Base-by-base conservation (phyloP, 1,140 invertebrate species). In the Pseudobourletiella spinata region DNA sequence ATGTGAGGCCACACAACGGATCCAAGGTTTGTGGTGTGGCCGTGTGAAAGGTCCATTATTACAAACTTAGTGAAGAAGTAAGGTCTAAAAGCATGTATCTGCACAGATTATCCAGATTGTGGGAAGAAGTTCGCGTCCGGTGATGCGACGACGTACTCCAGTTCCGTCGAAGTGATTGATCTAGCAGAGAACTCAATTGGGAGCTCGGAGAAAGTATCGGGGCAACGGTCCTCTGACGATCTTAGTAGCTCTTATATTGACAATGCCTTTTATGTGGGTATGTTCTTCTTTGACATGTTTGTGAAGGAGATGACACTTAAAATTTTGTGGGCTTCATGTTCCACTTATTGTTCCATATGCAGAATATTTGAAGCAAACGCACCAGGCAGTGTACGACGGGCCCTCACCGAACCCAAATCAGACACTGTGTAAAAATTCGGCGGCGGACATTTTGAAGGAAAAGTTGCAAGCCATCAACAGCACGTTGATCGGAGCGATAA, bases 191-290 rank as follows among this genome's bases (percentile, higher is more conserved):
- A 62, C 20, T 43, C 52, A 15, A 57, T 57, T 18, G 25, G 30
- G 25, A 28, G n/a, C n/a, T n/a, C 42, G 15, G 60, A 32, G 22
- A 39, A 39, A 39, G 8, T 15, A 26, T 20, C 8, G 18, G 18
- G 8, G 18, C 46, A 50, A 8, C 46, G 24, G 20, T 11, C 46
- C 6, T 50, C 46, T 18, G 46, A 50, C 8, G 32, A 59, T 29
- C 16, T 30, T 18, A 59, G 28, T 42, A 30, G 26, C n/a, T 18
- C 48, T 22, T 39, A 42, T 3, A 35, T 67, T 4, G 67, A 69
- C 42, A 69, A 61, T n/a, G 65, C 65, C 3, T 69, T 69, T 50
- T 69, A 61, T 46, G 50, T 69, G 18, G 64, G 66, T 68, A 62
- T 46, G 25, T 6, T 43, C 20, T 4, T 52, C 6, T 54, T 11